These are phyloP conservation scores for Pelagia noctiluca DNA, from an alignment of 30 jellyfish, hydroid and myxozoan species.

Conservation along the genomic window DNA sequence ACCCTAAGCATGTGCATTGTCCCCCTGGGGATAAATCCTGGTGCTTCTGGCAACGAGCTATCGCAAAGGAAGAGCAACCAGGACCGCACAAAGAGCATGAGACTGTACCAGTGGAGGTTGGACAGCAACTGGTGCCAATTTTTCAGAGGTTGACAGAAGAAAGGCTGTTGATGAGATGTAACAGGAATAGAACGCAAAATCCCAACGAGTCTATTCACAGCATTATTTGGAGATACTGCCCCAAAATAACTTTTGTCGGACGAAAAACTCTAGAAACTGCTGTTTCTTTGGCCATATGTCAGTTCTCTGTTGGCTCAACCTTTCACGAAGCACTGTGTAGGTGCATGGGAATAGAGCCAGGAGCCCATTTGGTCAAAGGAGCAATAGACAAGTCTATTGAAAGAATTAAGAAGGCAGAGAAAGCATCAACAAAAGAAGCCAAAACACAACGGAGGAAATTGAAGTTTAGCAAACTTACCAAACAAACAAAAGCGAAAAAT, in stretches of 20 bases:
- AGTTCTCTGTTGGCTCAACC: conserved; percentile 23
- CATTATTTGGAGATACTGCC: conserved; percentile 38
- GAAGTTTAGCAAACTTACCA: no score
- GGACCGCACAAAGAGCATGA: conserved; percentile 59
- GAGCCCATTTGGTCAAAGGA: conserved; percentile 17
- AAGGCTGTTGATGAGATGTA: conserved; percentile 23
- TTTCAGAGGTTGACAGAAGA: conserved; percentile 23
- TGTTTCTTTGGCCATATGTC: conserved; percentile 33
- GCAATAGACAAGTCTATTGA: conserved; percentile 2
- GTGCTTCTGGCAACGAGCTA: conserved; percentile 36
- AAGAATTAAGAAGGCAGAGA: conserved; percentile 47
- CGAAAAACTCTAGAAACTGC: conserved; percentile 40
- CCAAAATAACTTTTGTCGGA: conserved; percentile 42
- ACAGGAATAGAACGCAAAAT: conserved; percentile 47
- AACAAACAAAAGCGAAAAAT: no score
- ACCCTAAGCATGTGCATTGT: no score
- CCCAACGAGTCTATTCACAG: conserved; percentile 43
- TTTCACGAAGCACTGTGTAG: conserved; percentile 17
- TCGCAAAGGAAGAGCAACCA: conserved; percentile 18
- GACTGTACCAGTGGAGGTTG: conserved; percentile 43
- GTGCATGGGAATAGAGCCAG: conserved; percentile 29
- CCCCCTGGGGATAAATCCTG: conserved; percentile 37
- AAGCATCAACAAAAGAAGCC: background rate
- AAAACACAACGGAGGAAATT: conserved; percentile 18
- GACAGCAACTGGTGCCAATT: conserved; percentile 51